A percentile compares a stretch with the other conserved stretches of the same genome.
These are phyloP conservation scores for Andrena flavipes DNA, from an alignment of 2,888 invertebrate species.

Conservation along the genomic window DNA sequence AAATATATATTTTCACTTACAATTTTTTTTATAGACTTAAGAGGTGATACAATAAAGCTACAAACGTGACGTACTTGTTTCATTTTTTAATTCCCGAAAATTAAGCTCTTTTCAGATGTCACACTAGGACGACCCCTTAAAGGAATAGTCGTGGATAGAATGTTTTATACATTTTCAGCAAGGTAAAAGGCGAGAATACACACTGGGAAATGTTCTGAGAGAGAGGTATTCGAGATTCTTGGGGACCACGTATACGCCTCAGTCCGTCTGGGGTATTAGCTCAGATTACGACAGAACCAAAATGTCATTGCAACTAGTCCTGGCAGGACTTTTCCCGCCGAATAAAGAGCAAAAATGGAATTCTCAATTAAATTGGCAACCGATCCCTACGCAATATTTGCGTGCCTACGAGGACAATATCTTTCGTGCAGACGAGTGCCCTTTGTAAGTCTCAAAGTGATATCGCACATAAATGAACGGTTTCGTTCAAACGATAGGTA, in stretches of 20 bases:
- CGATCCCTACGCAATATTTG: constrained; percentile 86
- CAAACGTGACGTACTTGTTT: too few species aligned
- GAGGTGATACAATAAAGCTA: too few species aligned
- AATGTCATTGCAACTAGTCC: constrained; percentile 89
- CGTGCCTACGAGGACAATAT: constrained; percentile 65
- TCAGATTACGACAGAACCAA: constrained; percentile 91
- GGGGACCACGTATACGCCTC: constrained; percentile 84
- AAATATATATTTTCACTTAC: too few species aligned
- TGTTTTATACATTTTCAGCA: constrained; percentile 80
- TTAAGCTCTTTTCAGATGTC: too few species aligned
- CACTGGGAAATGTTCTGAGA: constrained; percentile 86
- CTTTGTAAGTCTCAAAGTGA: constrained; percentile 60
- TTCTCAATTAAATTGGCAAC: constrained; percentile 88
- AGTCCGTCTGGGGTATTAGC: constrained; percentile 85
- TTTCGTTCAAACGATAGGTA: too few species aligned
- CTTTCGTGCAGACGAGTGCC: constrained; percentile 70
- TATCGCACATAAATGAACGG: neutral
- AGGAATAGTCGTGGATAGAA: neutral
- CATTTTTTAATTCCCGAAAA: too few species aligned
- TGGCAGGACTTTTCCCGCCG: constrained; percentile 90
- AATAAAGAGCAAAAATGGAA: constrained; percentile 87
- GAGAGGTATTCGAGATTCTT: constrained; percentile 85
- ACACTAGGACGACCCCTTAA: too few species aligned
- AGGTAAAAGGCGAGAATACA: constrained; percentile 86
- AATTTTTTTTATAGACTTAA: too few species aligned